phyloP scores from a whole-genome alignment of 2,888 invertebrate species.

The Lysandra coridon region DNA sequence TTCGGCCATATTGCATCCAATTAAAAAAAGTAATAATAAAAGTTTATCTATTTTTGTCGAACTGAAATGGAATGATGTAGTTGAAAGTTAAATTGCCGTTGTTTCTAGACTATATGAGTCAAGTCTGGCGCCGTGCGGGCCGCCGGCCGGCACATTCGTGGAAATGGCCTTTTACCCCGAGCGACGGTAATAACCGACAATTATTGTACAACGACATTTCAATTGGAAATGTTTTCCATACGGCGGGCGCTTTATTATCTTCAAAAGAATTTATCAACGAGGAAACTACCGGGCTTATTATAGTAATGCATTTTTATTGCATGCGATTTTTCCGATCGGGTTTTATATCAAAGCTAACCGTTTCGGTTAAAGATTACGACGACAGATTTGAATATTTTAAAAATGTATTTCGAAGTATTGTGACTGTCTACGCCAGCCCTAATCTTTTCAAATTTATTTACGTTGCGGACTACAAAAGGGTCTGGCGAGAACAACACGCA shows the following conservation, averaged over 20 bases:
- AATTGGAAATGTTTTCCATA: constrained; percentile 25
- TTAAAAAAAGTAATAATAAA: constrained; percentile 12
- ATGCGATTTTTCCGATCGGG: not conserved
- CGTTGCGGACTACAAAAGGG: not conserved
- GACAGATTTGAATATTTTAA: not conserved
- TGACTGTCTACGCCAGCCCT: not conserved
- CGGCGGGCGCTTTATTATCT: not conserved
- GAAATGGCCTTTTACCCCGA: constrained; percentile 56
- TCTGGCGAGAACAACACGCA: not conserved
- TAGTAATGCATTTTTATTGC: constrained; percentile 1
- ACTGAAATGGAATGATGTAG: constrained; percentile 40
- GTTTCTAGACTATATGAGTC: constrained; percentile 57
- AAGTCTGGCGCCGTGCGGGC: constrained; percentile 58
- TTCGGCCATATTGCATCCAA: constrained; percentile 7
- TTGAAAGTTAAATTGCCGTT: constrained; percentile 50
- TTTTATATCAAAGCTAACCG: not conserved
- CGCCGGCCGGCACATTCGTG: constrained; percentile 53
- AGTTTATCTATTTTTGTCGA: constrained; percentile 24
- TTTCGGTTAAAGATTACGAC: not conserved
- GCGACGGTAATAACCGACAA: constrained; percentile 60
- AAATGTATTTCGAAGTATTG: not conserved
- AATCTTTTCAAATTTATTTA: not conserved
- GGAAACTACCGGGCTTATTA: constrained; percentile 1
- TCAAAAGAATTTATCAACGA: constrained; percentile 13
- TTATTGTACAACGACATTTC: constrained; percentile 51